phyloP scores from a whole-genome alignment of 2,113 vertebrate species.

The Pteronura brasiliensis region DNA sequence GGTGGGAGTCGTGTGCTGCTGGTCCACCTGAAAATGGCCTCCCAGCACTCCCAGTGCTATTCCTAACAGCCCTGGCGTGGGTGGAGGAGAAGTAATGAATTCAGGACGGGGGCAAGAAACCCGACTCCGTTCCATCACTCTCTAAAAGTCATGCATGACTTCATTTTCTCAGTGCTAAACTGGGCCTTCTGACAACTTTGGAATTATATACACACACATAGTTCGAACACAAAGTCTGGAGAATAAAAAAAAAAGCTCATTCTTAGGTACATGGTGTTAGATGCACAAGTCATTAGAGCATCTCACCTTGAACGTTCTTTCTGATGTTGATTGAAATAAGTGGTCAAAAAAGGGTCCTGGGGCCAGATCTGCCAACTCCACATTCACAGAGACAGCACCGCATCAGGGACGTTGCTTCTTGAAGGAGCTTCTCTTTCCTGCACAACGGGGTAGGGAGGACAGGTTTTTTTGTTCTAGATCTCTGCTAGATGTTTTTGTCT shows the following conservation, averaged over 20 bases:
- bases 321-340: neutral
- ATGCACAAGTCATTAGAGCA: neutral
- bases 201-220: neutral
- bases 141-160: neutral
- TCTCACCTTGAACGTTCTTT: neutral
- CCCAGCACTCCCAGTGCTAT: rapidly evolving
- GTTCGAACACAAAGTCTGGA: neutral
- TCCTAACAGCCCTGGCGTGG: too few species aligned
- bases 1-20: too few species aligned
- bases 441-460: neutral
- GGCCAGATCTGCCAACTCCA: neutral
- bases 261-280: neutral
- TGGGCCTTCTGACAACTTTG: neutral
- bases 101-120: neutral
- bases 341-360: neutral
- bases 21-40: neutral
- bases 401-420: rapidly evolving
- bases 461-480: neutral
- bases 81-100: neutral
- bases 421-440: neutral
- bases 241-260: neutral
- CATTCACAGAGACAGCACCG: neutral
- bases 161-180: neutral
- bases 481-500: neutral
- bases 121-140: neutral